Evolutionary conservation across 2,797 vertebrate species (phyloP), one percentile per base, ranked within the genome.

Genomic region (Acropternis orthonyx): DNA sequence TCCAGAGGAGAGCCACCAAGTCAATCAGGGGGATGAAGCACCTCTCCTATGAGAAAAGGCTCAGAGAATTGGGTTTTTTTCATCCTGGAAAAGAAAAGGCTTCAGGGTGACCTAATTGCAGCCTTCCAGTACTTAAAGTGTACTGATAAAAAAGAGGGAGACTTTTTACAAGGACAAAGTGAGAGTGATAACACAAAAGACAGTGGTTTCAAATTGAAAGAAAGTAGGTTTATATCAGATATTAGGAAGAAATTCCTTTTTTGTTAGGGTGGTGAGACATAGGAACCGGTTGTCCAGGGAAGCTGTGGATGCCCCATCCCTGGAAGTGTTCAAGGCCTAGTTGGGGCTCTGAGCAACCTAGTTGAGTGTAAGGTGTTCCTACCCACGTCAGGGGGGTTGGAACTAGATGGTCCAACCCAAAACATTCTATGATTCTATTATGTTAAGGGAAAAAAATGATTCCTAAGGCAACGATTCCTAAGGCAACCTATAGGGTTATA

Each of bases 141-240:
- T 8, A 27, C 28, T 52, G 22, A 9, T 3, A 16, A 63, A 48
- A 62, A 30, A 19, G 49, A 63, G 12, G 24, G 56, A 8, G 9
- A 49, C n/a, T 37, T 44, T 34, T 76, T 30, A 14, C 6, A 18
- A 56, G 20, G 37, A 3, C 2, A 23, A 54, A 54, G 30, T 32
- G 7, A 54, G 15, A 58, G 23, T 16, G 14, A 30, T 20, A 52
- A 1, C 3, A 12, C 18, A 6, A 9, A 21, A 5, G 2, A 17
- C 13, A 65, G 34, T 12, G 44, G 4, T 5, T 46, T 52, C 39
- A 39, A 65, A 34, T 10, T 27, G 44, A 58, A 65, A 65, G 44
- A 52, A 44, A 4, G 14, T 32, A 37, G 12, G 18, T 46, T 89
- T 46, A 34, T 30, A 66, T 23, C 30, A 59, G 30, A 14, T 34